These are phyloP conservation scores for Acrossocheilus fasciatus DNA, from an alignment of 2,797 vertebrate species.

Conservation along the genomic window DNA sequence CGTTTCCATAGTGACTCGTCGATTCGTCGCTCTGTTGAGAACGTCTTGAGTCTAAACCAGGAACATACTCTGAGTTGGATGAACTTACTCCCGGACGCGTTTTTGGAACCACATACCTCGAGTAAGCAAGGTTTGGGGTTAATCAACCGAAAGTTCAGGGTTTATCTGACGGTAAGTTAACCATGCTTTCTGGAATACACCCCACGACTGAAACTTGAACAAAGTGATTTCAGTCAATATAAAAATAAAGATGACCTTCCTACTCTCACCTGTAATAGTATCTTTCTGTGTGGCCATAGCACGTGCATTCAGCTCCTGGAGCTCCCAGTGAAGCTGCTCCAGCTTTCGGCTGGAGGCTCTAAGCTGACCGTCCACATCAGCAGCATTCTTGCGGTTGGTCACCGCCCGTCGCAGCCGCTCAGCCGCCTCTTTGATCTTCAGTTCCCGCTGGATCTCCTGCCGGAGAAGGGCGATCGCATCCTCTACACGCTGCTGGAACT, in stretches of 20 bases:
- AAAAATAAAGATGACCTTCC: background rate
- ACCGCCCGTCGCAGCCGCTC: conserved; percentile 88
- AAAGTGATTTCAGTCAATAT: background rate
- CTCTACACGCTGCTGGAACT: conserved; percentile 87
- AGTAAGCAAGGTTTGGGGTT: no score
- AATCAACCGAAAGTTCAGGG: no score
- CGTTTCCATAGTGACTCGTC: no score
- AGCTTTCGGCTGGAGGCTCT: conserved; percentile 89
- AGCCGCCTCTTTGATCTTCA: conserved; percentile 95
- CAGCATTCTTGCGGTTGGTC: conserved; percentile 87
- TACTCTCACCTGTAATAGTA: conserved; percentile 59
- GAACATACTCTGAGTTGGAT: no score
- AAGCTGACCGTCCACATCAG: conserved; percentile 88
- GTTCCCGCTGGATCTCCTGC: conserved; percentile 90
- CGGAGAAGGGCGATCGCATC: conserved; percentile 83
- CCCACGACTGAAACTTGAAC: background rate
- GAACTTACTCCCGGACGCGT: no score
- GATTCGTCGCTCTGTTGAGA: no score
- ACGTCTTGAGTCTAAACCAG: no score
- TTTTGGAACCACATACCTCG: no score
- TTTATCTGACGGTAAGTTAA: no score
- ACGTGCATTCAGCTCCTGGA: conserved; percentile 88
- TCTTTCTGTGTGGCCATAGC: conserved; percentile 83
- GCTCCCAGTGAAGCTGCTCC: conserved; percentile 86
- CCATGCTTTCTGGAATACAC: no score